Conservation (phyloP, 1,140 invertebrate species). For the Papilio glaucus region DNA sequence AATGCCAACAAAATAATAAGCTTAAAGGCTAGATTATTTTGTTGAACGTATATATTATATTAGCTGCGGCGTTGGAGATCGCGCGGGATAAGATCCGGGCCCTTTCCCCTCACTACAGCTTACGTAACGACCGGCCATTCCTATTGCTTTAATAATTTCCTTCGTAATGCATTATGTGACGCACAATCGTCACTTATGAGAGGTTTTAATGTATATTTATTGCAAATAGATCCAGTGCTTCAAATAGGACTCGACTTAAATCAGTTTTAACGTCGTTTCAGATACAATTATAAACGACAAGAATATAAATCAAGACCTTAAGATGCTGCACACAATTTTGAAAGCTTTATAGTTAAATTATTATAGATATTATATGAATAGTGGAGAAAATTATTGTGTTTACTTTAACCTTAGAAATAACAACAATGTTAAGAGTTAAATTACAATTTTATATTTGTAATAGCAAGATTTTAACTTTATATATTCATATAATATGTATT, state of each 20-base stretch:
- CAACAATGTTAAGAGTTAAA: too few species aligned
- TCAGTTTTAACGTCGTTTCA: slow-evolving; percentile 14
- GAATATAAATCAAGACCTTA: neutral
- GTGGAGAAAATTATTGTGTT: neutral
- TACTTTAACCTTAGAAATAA: too few species aligned
- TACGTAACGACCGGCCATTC: slow-evolving; percentile 10
- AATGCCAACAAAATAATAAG: neutral
- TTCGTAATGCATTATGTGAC: slow-evolving; percentile 27
- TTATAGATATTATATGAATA: neutral
- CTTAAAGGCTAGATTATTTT: neutral
- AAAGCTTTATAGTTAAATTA: neutral
- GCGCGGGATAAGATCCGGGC: neutral
- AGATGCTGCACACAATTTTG: neutral
- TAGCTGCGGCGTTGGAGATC: neutral
- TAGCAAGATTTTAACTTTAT: too few species aligned
- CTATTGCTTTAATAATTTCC: slow-evolving; percentile 26
- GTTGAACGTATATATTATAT: neutral
- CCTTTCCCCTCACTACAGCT: slow-evolving; percentile 26
- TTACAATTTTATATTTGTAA: too few species aligned
- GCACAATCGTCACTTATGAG: slow-evolving; percentile 1
- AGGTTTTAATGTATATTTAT: slow-evolving; percentile 11
- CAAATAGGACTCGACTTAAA: neutral
- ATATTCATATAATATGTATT: too few species aligned
- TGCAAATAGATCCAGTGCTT: neutral
- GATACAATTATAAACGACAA: slow-evolving; percentile 18